These are phyloP conservation scores for Nipponia nippon DNA, from an alignment of 2,113 vertebrate species.

Conservation along the genomic window DNA sequence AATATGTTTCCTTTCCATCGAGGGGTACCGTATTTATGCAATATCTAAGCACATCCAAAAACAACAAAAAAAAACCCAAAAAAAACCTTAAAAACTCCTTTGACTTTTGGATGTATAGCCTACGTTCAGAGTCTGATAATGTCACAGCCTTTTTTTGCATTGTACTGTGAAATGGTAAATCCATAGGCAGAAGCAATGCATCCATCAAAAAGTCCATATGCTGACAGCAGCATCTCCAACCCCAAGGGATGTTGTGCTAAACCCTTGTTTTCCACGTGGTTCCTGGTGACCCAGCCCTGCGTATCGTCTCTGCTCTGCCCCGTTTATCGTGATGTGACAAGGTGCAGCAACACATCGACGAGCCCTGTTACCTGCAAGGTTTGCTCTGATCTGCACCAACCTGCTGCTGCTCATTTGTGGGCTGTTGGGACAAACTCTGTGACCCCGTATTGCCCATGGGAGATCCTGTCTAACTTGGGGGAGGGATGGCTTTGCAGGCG, in stretches of 20 bases:
- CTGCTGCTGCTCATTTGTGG: background rate
- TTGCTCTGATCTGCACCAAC: background rate
- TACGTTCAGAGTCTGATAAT: background rate
- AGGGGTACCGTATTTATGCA: background rate
- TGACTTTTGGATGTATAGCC: background rate
- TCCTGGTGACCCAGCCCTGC: background rate
- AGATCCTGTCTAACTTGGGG: background rate
- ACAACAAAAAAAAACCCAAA: background rate
- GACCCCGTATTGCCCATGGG: background rate
- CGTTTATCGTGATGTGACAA: background rate
- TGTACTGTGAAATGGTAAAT: background rate
- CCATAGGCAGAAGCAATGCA: background rate
- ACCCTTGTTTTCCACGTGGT: fast-evolving
- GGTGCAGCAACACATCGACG: fast-evolving
- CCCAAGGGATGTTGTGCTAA: background rate
- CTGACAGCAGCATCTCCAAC: background rate
- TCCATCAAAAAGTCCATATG: background rate
- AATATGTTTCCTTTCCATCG: background rate
- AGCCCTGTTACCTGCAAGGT: background rate
- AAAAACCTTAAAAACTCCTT: background rate
- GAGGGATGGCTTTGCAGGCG: background rate
- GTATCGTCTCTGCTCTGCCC: fast-evolving
- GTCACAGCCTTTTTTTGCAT: background rate
- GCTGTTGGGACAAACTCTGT: background rate
- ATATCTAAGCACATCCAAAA: background rate